These are phyloP conservation scores for human (Homo sapiens) DNA, from an alignment of 2,113 vertebrate species.

Conservation along the genomic window GRCh38 chr1:75526001-75526500, in stretches of 20 bases:
- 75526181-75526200: neutral
- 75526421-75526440: neutral
- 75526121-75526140: neutral
- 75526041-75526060: neutral
- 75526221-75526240: neutral
- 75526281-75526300: neutral
- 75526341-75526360: neutral
- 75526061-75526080: neutral
- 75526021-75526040: neutral
- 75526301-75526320: neutral
- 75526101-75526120: too few relatives aligned
- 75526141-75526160: accelerated
- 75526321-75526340: neutral
- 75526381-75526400: neutral
- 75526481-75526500: neutral
- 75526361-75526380: neutral
- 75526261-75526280: neutral
- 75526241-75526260: neutral
- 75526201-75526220: neutral
- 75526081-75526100: neutral
- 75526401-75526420: neutral
- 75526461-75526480: neutral
- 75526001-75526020: neutral
- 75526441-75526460: neutral
- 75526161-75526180: neutral